Base-by-base conservation (phyloP, 2,113 vertebrate species). In the Lycaon pictus region DNA sequence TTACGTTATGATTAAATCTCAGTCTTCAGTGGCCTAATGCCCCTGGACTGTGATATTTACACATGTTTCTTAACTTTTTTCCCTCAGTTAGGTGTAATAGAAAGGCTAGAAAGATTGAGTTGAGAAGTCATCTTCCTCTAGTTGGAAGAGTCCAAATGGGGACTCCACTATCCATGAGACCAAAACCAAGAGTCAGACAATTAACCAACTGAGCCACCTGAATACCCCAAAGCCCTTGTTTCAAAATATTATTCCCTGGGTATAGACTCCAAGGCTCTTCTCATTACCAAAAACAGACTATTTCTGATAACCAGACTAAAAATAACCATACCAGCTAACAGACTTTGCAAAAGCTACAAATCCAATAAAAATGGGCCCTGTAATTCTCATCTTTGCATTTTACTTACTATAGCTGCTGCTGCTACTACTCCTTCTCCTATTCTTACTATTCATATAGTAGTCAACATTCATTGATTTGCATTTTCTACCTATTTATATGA, bases 41-140 rank as follows among this genome's bases (percentile, higher is more conserved):
- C n/a, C 11, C 25, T 85, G 53, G n/a, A 7, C 2, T 55, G 51
- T 90, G 67, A 56, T 3, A 15, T 92, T 81, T 17, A 90, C 1
- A 8, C 0, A 35, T 3, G 0, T 62, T 63, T 53, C 11, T 62
- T 86, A n/a, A 84, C 0, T 71, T 48, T 88, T 87, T 71, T 35
- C 32, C 2, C 7, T 11, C 19, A 23, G 0, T 69, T 62, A 80
- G 5, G 1, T 35, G 22, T n/a, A 1, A 58, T 8, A 55, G 2
- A 1, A 88, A 92, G 67, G 4, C 16, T 48, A 32, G 3, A 29
- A 5, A 6, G 67, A 2, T 58, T 35, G n/a, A 69, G 3, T 7
- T 89, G 6, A 43, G n/a, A 74, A 25, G 20, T 20, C 19, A 55
- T 88, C 27, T 77, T 25, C 3, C 55, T 13, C 13, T 13, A 67